A percentile compares a stretch with the other conserved stretches of the same genome.
These are phyloP conservation scores for Probaryconus sp. DNA, from an alignment of 1,140 invertebrate genomes.

Conservation along the genomic window DNA sequence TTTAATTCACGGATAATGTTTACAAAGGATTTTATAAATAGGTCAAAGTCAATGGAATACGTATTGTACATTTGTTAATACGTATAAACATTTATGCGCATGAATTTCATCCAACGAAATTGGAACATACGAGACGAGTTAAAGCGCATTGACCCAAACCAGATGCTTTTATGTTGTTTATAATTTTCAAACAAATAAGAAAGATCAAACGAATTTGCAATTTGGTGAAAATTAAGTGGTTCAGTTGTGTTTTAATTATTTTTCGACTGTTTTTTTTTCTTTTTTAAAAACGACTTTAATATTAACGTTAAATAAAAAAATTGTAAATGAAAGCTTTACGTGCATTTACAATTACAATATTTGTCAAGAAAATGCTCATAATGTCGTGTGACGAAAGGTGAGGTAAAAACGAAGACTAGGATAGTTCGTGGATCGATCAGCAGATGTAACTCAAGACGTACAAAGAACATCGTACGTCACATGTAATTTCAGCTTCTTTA, in stretches of 20 bases:
- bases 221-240: too few species aligned
- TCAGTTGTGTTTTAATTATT: not conserved
- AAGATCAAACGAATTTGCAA: too few species aligned
- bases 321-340: too few species aligned
- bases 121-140: conserved; percentile 4
- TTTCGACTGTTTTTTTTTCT: not conserved
- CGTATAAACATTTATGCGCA: too few species aligned
- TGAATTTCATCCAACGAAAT: conserved; percentile 14
- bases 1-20: conserved; percentile 4
- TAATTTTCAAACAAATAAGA: too few species aligned
- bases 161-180: not conserved
- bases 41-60: conserved; percentile 34
- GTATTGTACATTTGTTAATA: too few species aligned
- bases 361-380: conserved; percentile 7
- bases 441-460: conserved; percentile 33
- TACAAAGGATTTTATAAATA: conserved; percentile 29
- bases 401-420: conserved; percentile 40
- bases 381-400: conserved; percentile 17
- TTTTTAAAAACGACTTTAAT: too few species aligned
- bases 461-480: conserved; percentile 17
- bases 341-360: too few species aligned
- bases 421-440: conserved; percentile 36
- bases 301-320: too few species aligned
- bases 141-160: conserved; percentile 4
- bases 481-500: too few species aligned